Evolutionary conservation across 1,140 invertebrate genomes (phyloP), one percentile per base, ranked within the genome.

Genomic region (Ips nitidus): DNA sequence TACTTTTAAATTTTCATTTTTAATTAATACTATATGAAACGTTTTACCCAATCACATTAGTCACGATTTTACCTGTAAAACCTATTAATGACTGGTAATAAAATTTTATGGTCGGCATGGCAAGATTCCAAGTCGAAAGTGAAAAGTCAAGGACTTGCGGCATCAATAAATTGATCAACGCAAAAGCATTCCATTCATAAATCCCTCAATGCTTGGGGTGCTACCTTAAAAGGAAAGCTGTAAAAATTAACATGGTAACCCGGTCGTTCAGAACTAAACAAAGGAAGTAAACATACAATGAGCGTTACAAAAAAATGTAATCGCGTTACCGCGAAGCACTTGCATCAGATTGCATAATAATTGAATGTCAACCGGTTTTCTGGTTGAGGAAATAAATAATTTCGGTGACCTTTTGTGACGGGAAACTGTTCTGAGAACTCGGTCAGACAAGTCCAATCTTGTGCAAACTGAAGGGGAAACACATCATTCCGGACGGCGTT

Each of bases 401-500:
- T 22, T 50, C 45, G 7, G 45, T 8, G 6, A 50, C 6, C 45
- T 50, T 6, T 50, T 50, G 45, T 22, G 7, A 50, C 7, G 45
- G 45, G 22, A 50, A 50, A 50, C 7, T 22, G 45, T 8, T 6
- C 45, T 50, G 45, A 22, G 22, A 22, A 22, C 22, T 22, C 22
- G 22, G 22, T 22, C 22, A 22, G 22, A 22, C 22, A 22, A 36
- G 39, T 22, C 52, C 56, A 58, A 58, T 58, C 39, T 61, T 61
- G 7, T 61, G 41, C 41, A 45, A 61, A 61, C 36, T 47, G 47
- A 36, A 41, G 36, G 64, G 64, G 40, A 66, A 66, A 66, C 64
- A 66, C 53, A 66, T 66, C 64, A 58, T 65, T 55, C 43, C 22
- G 40, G 55, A 47, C 42, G 56, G 58, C 65, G 47, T 60, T 68